Evolutionary conservation across 2,888 invertebrate genomes (phyloP).

Genomic region (Andrena trimmerana): DNA sequence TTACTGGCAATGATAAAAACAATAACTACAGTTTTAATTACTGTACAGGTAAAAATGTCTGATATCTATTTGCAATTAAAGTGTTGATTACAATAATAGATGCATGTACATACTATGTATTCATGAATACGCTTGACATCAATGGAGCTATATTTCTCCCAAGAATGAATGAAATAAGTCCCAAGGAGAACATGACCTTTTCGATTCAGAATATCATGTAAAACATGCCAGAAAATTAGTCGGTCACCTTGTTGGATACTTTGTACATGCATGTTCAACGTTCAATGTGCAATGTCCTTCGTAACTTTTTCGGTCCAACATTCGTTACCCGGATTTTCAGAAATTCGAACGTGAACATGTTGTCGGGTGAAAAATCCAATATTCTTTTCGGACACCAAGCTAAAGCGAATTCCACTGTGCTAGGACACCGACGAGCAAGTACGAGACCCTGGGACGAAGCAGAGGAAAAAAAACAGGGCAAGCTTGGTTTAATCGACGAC

Average conservation of each 20-base stretch:
- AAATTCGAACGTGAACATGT: conserved; percentile 13
- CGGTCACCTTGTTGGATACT: neutral
- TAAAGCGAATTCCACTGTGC: conserved; percentile 45
- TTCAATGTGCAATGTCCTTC: neutral
- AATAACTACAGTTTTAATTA: no score
- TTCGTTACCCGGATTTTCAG: neutral
- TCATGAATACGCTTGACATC: no score
- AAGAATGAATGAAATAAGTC: no score
- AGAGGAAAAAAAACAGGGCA: conserved; percentile 9
- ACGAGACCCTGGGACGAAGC: conserved; percentile 6
- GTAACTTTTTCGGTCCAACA: neutral
- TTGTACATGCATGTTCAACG: neutral
- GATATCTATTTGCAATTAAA: no score
- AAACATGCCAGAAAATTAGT: neutral
- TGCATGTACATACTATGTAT: no score
- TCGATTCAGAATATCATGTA: no score
- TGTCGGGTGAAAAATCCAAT: conserved; percentile 34
- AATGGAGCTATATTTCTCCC: no score
- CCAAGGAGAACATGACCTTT: no score
- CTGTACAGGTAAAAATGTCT: no score
- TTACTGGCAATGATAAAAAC: no score
- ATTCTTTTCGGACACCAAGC: conserved; percentile 7
- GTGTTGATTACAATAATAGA: no score
- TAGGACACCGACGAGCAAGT: conserved; percentile 11
- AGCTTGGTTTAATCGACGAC: conserved; percentile 43